Base-by-base conservation (phyloP, 2,113 vertebrate genomes). In the Tetrax tetrax region DNA sequence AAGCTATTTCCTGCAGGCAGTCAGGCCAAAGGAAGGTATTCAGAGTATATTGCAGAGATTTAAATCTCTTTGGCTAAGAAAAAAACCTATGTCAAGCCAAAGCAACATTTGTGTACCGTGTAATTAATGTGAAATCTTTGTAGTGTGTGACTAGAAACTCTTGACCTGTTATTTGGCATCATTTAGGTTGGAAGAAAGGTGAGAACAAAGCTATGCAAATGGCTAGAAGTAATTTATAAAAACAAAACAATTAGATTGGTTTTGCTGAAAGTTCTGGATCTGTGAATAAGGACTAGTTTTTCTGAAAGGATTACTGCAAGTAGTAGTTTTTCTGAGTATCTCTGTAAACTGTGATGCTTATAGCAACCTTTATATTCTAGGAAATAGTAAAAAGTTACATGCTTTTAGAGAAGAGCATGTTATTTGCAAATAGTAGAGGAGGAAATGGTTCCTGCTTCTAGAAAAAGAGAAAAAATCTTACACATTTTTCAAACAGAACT, bases 1-100 rank as follows among this genome's bases (percentile, higher is more conserved):
- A 93, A 94, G 61, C 83, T 94, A 90, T 90, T 96, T 97, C 93
- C 88, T 94, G 76, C 35, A 71, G 38, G 38, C 68, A 81, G 22
- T 70, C 56, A 57, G 63, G 88, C 92, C 90, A 94, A 83, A 89
- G 48, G 56, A 94, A 82, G 35, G 43, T 90, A 83, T 95, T 68
- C 83, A 90, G 90, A 64, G 38, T 37, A 59, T 89, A 75, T 70
- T 90, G 75, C 45, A 60, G 53, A 89, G 53, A 72, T 89, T 91
- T 87, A 72, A 95, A 70, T 70, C 27, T 93, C 14, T 82, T 33
- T 83, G 68, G 57, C 76, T 88, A 59, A 87, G 56, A 59, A 90
- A 83, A 85, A 87, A 41, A 24, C 2, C 9, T 23, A 54, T 89
- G 38, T 89, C 51, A 86, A 93, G 77, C 33, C 83, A 87, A 93